Percentiles rank a stretch among this genome's conserved stretches.
Conservation (phyloP, 2,888 invertebrate species). For the Orthosia incerta region DNA sequence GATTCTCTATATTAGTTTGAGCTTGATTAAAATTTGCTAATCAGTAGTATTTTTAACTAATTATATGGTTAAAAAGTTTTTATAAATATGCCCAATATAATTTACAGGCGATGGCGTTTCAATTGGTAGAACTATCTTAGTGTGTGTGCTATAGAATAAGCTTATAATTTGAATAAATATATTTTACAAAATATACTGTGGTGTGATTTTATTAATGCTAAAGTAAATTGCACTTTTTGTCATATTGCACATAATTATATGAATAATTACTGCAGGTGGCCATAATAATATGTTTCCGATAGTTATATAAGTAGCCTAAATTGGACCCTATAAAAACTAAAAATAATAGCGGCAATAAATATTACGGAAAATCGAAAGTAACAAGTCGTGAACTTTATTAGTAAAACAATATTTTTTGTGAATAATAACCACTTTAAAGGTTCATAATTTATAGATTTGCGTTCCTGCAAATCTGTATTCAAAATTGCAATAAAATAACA, state of each 20-base stretch:
- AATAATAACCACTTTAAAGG: neutral
- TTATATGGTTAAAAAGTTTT: too few relatives aligned
- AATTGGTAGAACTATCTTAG: conserved; percentile 56
- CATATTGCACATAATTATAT: conserved; percentile 9
- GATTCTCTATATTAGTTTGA: too few relatives aligned
- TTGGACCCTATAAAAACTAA: too few relatives aligned
- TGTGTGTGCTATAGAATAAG: conserved; percentile 23
- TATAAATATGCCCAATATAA: neutral
- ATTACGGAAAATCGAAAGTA: neutral
- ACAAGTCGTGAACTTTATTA: neutral
- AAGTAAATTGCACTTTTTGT: conserved; percentile 28
- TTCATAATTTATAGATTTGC: too few relatives aligned
- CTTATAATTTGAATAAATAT: neutral
- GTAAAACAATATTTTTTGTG: neutral
- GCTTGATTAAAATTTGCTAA: too few relatives aligned
- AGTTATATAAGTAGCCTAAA: too few relatives aligned
- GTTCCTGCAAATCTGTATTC: too few relatives aligned
- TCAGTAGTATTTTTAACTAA: too few relatives aligned
- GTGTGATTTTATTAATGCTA: conserved; percentile 19
- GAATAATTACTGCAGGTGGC: neutral
- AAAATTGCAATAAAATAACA: neutral
- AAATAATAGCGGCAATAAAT: neutral
- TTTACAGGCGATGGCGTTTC: conserved; percentile 64
- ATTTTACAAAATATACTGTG: neutral
- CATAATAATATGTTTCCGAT: too few relatives aligned